A percentile compares a stretch with the other conserved stretches of the same genome.
Evolutionary conservation across 1,140 invertebrate species (phyloP).

Genomic region (Pantala flavescens): DNA sequence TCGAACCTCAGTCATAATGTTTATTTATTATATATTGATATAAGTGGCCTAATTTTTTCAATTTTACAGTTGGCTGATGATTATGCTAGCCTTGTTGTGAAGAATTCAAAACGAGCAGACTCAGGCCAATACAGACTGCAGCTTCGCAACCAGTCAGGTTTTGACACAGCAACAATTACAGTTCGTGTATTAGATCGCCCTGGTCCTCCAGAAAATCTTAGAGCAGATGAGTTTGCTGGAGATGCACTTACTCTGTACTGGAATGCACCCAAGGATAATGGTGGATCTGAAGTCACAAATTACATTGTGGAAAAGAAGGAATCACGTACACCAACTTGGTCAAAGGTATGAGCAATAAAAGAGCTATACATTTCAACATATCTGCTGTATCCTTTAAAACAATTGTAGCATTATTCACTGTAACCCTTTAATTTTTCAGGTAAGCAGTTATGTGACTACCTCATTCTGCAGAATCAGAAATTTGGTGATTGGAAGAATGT

Average conservation of each 20-base stretch:
- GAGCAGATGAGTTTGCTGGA: conserved; percentile 87
- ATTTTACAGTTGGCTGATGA: conserved; percentile 64
- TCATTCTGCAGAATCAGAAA: conserved; percentile 83
- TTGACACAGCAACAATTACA: conserved; percentile 86
- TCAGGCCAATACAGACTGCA: conserved; percentile 87
- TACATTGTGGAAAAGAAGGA: conserved; percentile 95
- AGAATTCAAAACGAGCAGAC: conserved; percentile 82
- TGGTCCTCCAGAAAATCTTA: conserved; percentile 71
- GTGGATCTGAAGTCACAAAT: conserved; percentile 89
- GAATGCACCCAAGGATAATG: conserved; percentile 92
- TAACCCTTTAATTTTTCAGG: conserved; percentile 33
- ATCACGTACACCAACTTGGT: conserved; percentile 67
- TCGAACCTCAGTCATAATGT: not conserved
- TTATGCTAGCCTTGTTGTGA: conserved; percentile 76
- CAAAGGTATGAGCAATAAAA: conserved; percentile 48
- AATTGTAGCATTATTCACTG: not conserved
- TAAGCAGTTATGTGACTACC: conserved; percentile 83
- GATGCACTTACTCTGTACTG: conserved; percentile 91
- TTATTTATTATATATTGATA: no score
- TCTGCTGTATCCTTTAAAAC: not conserved
- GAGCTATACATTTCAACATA: not conserved
- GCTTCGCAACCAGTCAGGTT: conserved; percentile 87
- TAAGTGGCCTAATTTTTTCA: no score
- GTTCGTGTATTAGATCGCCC: conserved; percentile 90
- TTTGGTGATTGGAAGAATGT: conserved; percentile 77